Conservation (phyloP, 2,113 vertebrate species). For the Tragelaphus imberbis region DNA sequence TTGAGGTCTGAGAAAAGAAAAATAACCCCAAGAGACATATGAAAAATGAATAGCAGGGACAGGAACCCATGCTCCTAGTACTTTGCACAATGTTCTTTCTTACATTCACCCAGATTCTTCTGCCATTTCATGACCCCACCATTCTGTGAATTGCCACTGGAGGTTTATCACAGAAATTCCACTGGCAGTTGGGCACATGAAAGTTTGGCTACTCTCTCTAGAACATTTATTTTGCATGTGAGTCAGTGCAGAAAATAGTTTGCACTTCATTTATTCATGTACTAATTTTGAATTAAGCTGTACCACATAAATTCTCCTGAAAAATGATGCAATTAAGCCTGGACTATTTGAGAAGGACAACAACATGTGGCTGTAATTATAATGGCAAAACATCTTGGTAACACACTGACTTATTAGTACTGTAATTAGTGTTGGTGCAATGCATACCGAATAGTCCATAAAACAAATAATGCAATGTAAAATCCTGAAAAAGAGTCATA, state of each 20-base stretch:
- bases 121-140: neutral
- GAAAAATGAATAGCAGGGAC: neutral
- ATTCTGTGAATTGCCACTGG: neutral
- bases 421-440: slow-evolving; percentile 79
- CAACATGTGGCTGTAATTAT: slow-evolving; percentile 83
- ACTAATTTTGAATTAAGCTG: slow-evolving; percentile 81
- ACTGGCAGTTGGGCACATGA: neutral
- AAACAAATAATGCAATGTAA: slow-evolving; percentile 73
- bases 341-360: slow-evolving; percentile 81
- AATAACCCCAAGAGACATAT: neutral
- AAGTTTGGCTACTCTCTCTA: slow-evolving; percentile 26
- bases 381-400: slow-evolving; percentile 76
- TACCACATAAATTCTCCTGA: slow-evolving; percentile 80
- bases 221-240: slow-evolving; percentile 45
- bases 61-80: neutral
- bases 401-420: slow-evolving; percentile 79
- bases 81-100: neutral
- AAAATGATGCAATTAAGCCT: slow-evolving; percentile 80
- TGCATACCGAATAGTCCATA: slow-evolving; percentile 77
- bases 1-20: neutral
- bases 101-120: neutral
- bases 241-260: slow-evolving; percentile 74
- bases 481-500: slow-evolving; percentile 54
- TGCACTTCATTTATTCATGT: slow-evolving; percentile 78
- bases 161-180: neutral